Percentiles rank a stretch among this genome's conserved stretches.
phyloP scores from a whole-genome alignment of 2,888 invertebrate genomes.

The Gandaritis pyraliata region DNA sequence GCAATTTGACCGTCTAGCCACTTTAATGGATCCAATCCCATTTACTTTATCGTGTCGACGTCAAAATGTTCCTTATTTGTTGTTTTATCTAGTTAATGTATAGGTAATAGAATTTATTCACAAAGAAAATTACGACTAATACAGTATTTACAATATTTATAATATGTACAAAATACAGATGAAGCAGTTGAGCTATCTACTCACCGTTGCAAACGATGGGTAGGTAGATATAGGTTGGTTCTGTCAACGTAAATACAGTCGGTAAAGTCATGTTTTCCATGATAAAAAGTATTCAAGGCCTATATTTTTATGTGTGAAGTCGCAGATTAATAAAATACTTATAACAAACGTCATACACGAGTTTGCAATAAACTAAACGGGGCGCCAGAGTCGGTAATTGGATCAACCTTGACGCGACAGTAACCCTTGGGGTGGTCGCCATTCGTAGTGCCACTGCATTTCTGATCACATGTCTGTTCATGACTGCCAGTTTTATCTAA shows the following conservation, averaged over 20 bases:
- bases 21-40: slow-evolving; percentile 33
- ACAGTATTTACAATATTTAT: too few species aligned
- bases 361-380: slow-evolving; percentile 42
- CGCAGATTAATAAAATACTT: not conserved
- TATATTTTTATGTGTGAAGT: not conserved
- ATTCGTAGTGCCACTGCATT: slow-evolving; percentile 64
- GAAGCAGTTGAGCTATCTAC: too few species aligned
- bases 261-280: not conserved
- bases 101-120: too few species aligned
- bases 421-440: slow-evolving; percentile 65
- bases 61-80: not conserved
- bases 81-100: slow-evolving; percentile 1
- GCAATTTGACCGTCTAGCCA: slow-evolving; percentile 38
- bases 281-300: not conserved
- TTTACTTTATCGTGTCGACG: slow-evolving; percentile 21
- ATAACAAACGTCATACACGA: slow-evolving; percentile 25
- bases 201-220: too few species aligned
- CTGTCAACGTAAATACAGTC: too few species aligned
- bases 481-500: not conserved
- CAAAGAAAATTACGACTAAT: too few species aligned
- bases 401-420: slow-evolving; percentile 78
- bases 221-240: too few species aligned
- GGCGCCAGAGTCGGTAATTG: slow-evolving; percentile 72
- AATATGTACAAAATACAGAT: too few species aligned
- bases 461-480: slow-evolving; percentile 53